A percentile compares a stretch with the other conserved stretches of the same genome.
Evolutionary conservation across 2,888 invertebrate genomes (phyloP).

Genomic region (Caenorhabditis macrosperma): DNA sequence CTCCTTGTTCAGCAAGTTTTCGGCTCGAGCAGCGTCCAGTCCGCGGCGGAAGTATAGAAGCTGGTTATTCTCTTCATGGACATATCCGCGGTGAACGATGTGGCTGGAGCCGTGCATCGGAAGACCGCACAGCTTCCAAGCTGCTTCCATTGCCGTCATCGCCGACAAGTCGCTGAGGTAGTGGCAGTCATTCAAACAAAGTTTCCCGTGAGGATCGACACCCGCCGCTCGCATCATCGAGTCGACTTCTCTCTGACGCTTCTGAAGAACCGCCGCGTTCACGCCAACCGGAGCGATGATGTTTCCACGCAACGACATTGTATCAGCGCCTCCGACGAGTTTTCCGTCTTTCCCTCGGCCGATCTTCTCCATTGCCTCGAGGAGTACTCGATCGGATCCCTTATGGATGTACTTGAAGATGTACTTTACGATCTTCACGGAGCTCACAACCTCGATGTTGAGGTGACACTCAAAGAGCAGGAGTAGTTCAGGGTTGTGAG

Average conservation of each 20-base stretch:
- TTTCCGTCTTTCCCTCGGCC: neutral
- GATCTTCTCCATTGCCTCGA: neutral
- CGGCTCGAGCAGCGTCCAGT: neutral
- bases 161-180: conserved; percentile 26
- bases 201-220: neutral
- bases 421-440: conserved; percentile 25
- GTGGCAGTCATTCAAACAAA: conserved; percentile 12
- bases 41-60: conserved; percentile 1
- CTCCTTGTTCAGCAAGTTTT: neutral
- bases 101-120: conserved; percentile 11
- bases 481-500: conserved; percentile 16
- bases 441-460: conserved; percentile 23
- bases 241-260: neutral
- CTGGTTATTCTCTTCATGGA: conserved; percentile 11
- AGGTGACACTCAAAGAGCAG: conserved; percentile 5
- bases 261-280: neutral
- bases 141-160: conserved; percentile 36
- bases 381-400: conserved; percentile 28
- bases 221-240: conserved; percentile 4
- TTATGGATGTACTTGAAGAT: conserved; percentile 46
- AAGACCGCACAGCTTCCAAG: conserved; percentile 14
- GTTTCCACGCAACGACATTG: neutral
- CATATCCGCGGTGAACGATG: conserved; percentile 3
- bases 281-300: neutral
- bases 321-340: too few species aligned